Base-by-base conservation (phyloP, 2,888 invertebrate genomes). In the Folsomia candida region DNA sequence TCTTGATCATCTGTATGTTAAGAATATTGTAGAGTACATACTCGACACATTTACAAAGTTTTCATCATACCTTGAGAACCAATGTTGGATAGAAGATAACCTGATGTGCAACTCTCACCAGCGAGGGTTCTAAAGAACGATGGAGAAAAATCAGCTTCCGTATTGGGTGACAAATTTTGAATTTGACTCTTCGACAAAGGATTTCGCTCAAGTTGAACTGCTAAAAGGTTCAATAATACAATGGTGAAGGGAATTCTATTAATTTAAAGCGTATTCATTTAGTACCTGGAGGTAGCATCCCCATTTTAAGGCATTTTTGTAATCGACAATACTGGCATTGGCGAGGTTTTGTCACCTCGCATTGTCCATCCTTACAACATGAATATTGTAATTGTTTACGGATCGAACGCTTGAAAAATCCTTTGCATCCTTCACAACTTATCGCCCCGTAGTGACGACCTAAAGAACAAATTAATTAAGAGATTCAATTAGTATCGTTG, bases 311-410 rank as follows among this genome's bases (percentile, higher is more conserved):
- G 83, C 98, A 98, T 86, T 98, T 98, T 85, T 97, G 96, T 77
- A 99, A 88, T 64, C 98, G 89, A 84, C 98, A 98, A 86, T 96
- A 97, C 86, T 98, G 98, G 85, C 98, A 98, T 70, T 98, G 89
- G 86, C 98, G 97, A 82, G 97, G 96, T 85, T 99, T 99, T 69
- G 96, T 98, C 77, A 98, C 97, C 84, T 97, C 96, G 82, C 98
- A 98, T 85, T 94, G 94, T 87, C 95, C 95, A 81, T 89, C 91
- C 69, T 97, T 97, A 2, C 98, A 88, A 82, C 98, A 98, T 79
- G 95, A 94, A 85, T 99, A 98, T 61, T 97, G 97, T 67, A 97
- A 86, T 84, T 97, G 94, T 85, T 98, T 98, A 69, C 98, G 89
- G 81, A 98, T 97, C 25, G 95, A 96, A 0, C 98, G 87, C 84